Conservation (phyloP, 2,888 invertebrate species). For the Conus canariensis region DNA sequence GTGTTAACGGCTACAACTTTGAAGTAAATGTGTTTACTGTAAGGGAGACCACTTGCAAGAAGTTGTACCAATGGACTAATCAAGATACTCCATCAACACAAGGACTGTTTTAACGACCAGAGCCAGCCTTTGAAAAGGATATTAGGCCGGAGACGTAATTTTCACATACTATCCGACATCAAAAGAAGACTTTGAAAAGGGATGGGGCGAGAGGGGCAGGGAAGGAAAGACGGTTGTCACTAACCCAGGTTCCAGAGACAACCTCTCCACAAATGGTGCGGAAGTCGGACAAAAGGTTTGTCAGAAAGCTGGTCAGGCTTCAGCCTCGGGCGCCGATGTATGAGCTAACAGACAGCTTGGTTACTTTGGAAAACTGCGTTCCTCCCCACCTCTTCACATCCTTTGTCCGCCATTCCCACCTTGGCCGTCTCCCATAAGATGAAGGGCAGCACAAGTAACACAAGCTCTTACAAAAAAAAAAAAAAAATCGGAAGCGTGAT, state of each 20-base stretch:
- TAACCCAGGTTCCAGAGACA: neutral
- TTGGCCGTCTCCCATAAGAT: neutral
- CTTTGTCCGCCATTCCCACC: neutral
- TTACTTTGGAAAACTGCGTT: neutral
- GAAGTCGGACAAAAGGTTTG: neutral
- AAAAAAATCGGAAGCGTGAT: too few species aligned
- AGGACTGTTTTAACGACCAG: constrained; percentile 6
- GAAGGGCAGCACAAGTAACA: too few species aligned
- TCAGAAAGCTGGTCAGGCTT: neutral
- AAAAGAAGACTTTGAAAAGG: constrained; percentile 8
- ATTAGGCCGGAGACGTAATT: constrained; percentile 15
- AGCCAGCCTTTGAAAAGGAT: constrained; percentile 20
- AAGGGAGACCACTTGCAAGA: neutral
- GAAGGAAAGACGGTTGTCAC: neutral
- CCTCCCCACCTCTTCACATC: neutral
- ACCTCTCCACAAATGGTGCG: neutral
- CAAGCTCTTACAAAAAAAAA: too few species aligned
- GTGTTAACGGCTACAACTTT: neutral
- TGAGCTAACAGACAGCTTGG: neutral
- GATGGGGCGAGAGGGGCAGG: neutral
- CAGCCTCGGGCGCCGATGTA: constrained; percentile 2
- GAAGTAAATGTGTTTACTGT: neutral
- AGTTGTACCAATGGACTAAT: neutral
- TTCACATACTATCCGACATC: constrained; percentile 17
- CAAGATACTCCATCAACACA: neutral